These are phyloP conservation scores for Gadus macrocephalus DNA, from an alignment of 2,113 vertebrate species.

Conservation along the genomic window DNA sequence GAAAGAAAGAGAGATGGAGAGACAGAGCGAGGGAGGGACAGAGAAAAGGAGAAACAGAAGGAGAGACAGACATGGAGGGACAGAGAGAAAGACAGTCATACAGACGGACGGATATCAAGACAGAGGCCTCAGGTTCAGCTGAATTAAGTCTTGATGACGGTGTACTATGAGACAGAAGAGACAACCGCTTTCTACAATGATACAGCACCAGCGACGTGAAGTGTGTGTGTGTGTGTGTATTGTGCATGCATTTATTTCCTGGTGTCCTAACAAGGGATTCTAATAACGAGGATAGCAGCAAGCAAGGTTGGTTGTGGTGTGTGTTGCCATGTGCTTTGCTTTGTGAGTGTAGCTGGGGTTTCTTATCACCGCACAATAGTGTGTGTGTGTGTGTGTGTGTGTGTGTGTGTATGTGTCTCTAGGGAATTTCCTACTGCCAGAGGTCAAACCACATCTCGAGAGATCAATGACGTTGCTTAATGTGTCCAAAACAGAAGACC, in stretches of 20 bases:
- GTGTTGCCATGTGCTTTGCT: too few relatives aligned
- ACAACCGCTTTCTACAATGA: not conserved
- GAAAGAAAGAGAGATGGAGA: too few relatives aligned
- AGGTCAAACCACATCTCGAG: conserved; percentile 56
- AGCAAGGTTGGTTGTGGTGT: too few relatives aligned
- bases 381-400: too few relatives aligned
- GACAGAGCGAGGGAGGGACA: not conserved
- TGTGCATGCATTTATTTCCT: conserved; percentile 1
- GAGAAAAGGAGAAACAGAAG: not conserved
- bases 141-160: not conserved
- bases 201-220: not conserved
- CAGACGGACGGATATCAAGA: not conserved
- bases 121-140: not conserved
- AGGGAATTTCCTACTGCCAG: conserved; percentile 32
- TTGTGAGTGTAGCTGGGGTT: too few relatives aligned
- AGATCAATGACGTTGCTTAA: conserved; percentile 57
- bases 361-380: too few relatives aligned
- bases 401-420: conserved; percentile 21
- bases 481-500: conserved; percentile 23
- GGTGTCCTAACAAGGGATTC: conserved; percentile 13
- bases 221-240: not conserved
- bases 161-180: not conserved
- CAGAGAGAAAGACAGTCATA: not conserved
- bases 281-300: conserved; percentile 36
- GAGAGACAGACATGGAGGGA: not conserved